Conservation (phyloP, 2,888 invertebrate species). For the Cerastis leucographa region DNA sequence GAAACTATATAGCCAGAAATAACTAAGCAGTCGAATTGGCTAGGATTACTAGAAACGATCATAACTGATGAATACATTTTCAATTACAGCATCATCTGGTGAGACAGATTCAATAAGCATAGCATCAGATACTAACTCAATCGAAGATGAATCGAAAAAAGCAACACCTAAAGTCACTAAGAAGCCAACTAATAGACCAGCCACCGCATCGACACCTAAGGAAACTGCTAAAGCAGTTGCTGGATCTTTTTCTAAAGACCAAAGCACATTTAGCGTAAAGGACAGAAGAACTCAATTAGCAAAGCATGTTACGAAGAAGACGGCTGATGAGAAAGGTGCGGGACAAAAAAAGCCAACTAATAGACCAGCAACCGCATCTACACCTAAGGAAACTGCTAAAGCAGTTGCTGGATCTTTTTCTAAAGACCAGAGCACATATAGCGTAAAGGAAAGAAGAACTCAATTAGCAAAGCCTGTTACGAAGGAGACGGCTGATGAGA, state of each 20-base stretch:
- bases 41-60: neutral
- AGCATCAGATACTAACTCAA: constrained; percentile 69
- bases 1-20: neutral
- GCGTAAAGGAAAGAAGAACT: constrained; percentile 31
- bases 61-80: neutral
- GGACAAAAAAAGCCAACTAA: constrained; percentile 34
- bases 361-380: constrained; percentile 64
- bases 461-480: constrained; percentile 4
- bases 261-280: constrained; percentile 21
- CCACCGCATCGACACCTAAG: constrained; percentile 54
- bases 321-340: constrained; percentile 3
- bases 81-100: constrained; percentile 77
- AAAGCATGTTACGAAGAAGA: constrained; percentile 19
- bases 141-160: constrained; percentile 68
- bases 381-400: constrained; percentile 19
- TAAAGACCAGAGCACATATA: constrained; percentile 18
- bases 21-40: no score
- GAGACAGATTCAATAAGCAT: constrained; percentile 78
- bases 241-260: constrained; percentile 16
- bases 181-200: constrained; percentile 55
- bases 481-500: constrained; percentile 10
- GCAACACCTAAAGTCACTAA: constrained; percentile 47
- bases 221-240: constrained; percentile 14
- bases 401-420: neutral
- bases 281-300: constrained; percentile 16